These are phyloP conservation scores for Lagria hirta DNA, from an alignment of 2,888 invertebrate species.

Conservation along the genomic window DNA sequence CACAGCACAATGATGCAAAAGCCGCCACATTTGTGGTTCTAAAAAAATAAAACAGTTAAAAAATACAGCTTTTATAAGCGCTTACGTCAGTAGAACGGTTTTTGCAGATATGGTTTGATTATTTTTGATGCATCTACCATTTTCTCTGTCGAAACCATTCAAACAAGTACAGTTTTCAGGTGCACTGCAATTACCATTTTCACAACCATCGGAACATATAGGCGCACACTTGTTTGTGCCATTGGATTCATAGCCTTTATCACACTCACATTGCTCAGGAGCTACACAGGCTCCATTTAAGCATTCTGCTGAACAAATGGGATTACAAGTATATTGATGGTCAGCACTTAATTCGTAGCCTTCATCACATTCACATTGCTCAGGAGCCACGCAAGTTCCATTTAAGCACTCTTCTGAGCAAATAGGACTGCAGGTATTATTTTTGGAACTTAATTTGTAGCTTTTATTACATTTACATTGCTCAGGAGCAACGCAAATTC, in stretches of 20 bases:
- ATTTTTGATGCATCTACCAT: no score
- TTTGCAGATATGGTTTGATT: no score
- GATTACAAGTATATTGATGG: slow-evolving; percentile 17
- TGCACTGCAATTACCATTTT: slow-evolving; percentile 43
- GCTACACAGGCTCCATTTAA: slow-evolving; percentile 44
- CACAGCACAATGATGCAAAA: no score
- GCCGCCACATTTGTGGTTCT: no score
- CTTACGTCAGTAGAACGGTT: no score
- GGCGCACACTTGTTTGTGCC: slow-evolving; percentile 7
- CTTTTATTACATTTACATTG: neutral
- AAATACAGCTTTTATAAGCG: no score
- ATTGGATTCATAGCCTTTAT: slow-evolving; percentile 25
- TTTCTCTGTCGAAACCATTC: slow-evolving; percentile 39
- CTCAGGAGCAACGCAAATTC: neutral
- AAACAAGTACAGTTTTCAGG: slow-evolving; percentile 48
- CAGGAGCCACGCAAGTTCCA: slow-evolving; percentile 46
- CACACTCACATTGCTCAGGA: slow-evolving; percentile 44
- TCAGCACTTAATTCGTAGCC: slow-evolving; percentile 34
- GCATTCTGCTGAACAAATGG: slow-evolving; percentile 37
- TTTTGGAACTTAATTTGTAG: neutral
- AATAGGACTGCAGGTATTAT: slow-evolving; percentile 3
- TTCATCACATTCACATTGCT: slow-evolving; percentile 46
- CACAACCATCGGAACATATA: slow-evolving; percentile 5
- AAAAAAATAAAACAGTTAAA: no score
- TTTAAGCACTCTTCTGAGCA: slow-evolving; percentile 7